phyloP scores from a whole-genome alignment of 2,888 invertebrate species.

The Plemyria rubiginata region DNA sequence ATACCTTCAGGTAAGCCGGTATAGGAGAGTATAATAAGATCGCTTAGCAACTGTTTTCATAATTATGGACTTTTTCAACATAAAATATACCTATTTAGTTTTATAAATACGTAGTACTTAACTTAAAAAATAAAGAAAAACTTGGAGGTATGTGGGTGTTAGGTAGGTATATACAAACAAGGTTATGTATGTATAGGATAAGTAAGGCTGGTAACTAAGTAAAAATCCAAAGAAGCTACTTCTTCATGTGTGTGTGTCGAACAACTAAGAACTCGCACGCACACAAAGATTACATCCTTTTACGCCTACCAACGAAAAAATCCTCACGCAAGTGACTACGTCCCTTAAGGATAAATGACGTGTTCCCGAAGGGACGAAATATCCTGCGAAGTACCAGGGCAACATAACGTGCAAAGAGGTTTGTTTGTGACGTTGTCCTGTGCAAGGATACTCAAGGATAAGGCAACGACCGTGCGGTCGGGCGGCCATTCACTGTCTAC shows the following conservation, averaged over 20 bases:
- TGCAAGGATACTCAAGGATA: conserved; percentile 83
- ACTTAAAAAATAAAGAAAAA: too few species aligned
- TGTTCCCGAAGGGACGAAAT: conserved; percentile 85
- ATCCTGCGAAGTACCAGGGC: conserved; percentile 82
- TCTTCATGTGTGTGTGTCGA: neutral
- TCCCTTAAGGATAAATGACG: conserved; percentile 69
- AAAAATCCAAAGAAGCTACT: too few species aligned
- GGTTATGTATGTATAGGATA: too few species aligned
- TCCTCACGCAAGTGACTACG: conserved; percentile 33
- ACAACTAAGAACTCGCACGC: conserved; percentile 32
- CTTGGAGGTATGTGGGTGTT: too few species aligned
- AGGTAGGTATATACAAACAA: too few species aligned
- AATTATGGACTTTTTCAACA: too few species aligned
- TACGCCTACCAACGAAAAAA: conserved; percentile 35
- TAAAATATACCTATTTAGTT: too few species aligned
- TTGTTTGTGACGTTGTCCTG: conserved; percentile 68
- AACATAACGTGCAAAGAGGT: conserved; percentile 68
- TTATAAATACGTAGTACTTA: too few species aligned
- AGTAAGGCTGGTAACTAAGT: too few species aligned
- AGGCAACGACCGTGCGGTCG: conserved; percentile 67
- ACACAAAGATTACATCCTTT: conserved; percentile 15
- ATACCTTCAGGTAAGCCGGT: too few species aligned
- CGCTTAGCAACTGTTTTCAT: too few species aligned
- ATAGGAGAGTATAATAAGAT: too few species aligned
- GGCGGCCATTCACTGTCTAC: conserved; percentile 65